Base-by-base conservation (phyloP, 2,888 invertebrate genomes). In the Molorchus minor region DNA sequence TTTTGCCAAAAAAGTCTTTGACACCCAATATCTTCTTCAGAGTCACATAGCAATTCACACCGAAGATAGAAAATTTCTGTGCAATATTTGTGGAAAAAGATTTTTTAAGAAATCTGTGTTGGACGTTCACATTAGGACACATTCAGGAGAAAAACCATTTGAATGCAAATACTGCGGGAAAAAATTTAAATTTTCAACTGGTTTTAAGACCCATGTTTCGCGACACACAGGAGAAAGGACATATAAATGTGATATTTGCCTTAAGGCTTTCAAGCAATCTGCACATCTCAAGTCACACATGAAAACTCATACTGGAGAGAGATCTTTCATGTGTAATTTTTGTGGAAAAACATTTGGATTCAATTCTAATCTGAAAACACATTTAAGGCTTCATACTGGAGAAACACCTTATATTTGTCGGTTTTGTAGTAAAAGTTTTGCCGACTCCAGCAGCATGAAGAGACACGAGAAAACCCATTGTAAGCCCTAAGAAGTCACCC, bases 321-420 rank as follows among this genome's bases (percentile, higher is more conserved):
- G 21, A 13, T 40, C 52, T 20, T 54, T 41, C 33, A 45, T 41
- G 30, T 52, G 44, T 33, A 17, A 40, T 16, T 16, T 44, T 30
- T 38, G 36, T 19, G 35, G 16, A 51, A 53, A 46, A 62, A 64
- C 69, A 65, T 71, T 52, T 25, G 8, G 21, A 20, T 10, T 21
- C 13, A 29, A 44, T 3, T 33, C 8, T 33, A 33, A 33, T n/a
- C n/a, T 33, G 12, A n/a, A 33, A 3, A 12, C 8, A 7, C 33
- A 33, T n/a, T n/a, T 10, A 33, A 33, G 33, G n/a, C 3, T 5
- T 10, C 33, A 33, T n/a, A 33, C n/a, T 7, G 33, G 33, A 3
- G 33, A 5, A 33, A 33, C 5, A 33, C 33, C 33, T n/a, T 33
- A 33, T 12, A 7, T n/a, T 10, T 33, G 33, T 12, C 2, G 8